These are phyloP conservation scores for Smittia sp. DNA, from an alignment of 2,888 invertebrate species.

Conservation along the genomic window DNA sequence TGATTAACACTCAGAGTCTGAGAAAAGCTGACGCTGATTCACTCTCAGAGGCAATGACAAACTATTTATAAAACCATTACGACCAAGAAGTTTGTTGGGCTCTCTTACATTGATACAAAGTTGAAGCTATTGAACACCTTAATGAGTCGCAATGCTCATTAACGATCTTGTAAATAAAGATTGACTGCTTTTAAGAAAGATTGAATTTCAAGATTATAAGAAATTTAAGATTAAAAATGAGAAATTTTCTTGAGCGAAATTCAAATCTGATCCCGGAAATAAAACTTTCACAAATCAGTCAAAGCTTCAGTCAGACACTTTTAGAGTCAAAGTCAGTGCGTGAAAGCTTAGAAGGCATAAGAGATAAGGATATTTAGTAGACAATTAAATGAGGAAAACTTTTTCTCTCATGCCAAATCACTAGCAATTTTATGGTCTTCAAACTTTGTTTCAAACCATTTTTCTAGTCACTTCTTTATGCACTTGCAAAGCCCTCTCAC, in stretches of 20 bases:
- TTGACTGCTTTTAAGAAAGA: neutral
- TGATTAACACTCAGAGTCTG: neutral
- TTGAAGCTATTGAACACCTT: too few species aligned
- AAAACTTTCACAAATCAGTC: too few species aligned
- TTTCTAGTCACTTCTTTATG: neutral
- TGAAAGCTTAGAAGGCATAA: too few species aligned
- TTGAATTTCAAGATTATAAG: conserved; percentile 1
- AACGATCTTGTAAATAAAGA: too few species aligned
- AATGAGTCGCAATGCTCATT: conserved; percentile 31
- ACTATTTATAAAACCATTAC: conserved; percentile 36
- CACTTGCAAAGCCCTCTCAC: neutral
- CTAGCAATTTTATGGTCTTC: neutral
- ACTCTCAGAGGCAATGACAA: neutral
- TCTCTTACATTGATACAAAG: conserved; percentile 21
- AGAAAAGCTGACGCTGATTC: neutral
- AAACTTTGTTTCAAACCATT: neutral
- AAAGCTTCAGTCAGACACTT: too few species aligned
- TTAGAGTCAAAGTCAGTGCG: too few species aligned
- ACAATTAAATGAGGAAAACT: neutral
- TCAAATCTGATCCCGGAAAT: too few species aligned
- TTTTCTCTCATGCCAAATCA: conserved; percentile 16
- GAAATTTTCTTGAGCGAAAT: too few species aligned
- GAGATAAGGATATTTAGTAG: too few species aligned
- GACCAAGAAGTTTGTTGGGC: conserved; percentile 22
- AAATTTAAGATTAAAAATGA: too few species aligned